A percentile compares a stretch with the other conserved stretches of the same genome.
Evolutionary conservation across 2,113 vertebrate genomes (phyloP).

Genomic region (Halichoerus grypus): DNA sequence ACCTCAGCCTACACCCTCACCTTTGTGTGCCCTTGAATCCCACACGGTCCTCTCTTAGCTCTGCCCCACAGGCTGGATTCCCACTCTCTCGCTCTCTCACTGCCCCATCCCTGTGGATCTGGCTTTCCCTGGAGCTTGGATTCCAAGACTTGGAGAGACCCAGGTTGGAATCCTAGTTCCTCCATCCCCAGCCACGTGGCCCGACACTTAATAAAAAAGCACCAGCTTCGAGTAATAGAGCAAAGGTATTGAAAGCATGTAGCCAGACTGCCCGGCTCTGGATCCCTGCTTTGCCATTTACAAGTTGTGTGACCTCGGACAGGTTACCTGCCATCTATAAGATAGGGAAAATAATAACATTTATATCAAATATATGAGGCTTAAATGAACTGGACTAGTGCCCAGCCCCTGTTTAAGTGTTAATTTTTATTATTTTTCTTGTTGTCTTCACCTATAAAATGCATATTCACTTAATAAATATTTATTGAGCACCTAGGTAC

Average conservation of each 20-base stretch:
- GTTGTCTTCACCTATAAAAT: not conserved
- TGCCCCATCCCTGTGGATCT: not conserved
- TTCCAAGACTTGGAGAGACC: not conserved
- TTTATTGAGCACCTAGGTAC: not conserved
- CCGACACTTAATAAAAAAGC: not conserved
- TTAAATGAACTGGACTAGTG: not conserved
- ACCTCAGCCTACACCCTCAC: not conserved
- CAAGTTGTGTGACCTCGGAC: not conserved
- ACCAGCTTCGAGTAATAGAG: not conserved
- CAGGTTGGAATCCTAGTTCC: not conserved
- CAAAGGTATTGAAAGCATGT: not conserved
- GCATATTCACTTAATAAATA: not conserved
- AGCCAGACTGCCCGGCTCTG: not conserved
- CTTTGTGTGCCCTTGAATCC: not conserved
- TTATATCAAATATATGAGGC: not conserved
- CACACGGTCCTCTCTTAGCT: not conserved
- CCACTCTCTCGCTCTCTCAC: not conserved
- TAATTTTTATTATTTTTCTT: not conserved
- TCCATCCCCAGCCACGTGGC: not conserved
- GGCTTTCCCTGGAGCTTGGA: not conserved
- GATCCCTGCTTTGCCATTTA: not conserved
- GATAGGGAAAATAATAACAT: not conserved
- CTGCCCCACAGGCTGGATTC: not conserved
- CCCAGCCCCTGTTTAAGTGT: not conserved
- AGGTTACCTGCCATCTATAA: not conserved